A percentile compares a stretch with the other conserved stretches of the same genome.
Evolutionary conservation across 2,888 invertebrate species (phyloP).

Genomic region (Leucophenga maculata): DNA sequence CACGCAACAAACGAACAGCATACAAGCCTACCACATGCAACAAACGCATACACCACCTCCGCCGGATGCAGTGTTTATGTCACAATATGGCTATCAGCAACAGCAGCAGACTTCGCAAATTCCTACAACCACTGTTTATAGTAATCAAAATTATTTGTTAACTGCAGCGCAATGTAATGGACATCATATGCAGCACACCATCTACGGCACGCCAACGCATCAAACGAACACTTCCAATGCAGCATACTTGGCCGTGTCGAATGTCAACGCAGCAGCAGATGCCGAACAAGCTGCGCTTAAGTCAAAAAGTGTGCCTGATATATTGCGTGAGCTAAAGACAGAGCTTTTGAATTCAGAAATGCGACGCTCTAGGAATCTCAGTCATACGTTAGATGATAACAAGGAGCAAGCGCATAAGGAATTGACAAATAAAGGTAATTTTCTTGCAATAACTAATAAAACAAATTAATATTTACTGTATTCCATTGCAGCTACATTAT

Average conservation of each 20-base stretch:
- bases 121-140: constrained; percentile 25
- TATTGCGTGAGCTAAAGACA: constrained; percentile 82
- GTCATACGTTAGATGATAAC: constrained; percentile 72
- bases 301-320: constrained; percentile 82
- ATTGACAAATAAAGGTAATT: constrained; percentile 10
- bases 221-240: constrained; percentile 2
- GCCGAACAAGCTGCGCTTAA: constrained; percentile 54
- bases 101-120: constrained; percentile 37
- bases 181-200: constrained; percentile 30
- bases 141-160: constrained; percentile 72
- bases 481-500: not conserved
- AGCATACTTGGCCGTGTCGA: constrained; percentile 15
- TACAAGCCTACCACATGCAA: constrained; percentile 40
- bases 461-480: not conserved
- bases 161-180: constrained; percentile 42
- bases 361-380: constrained; percentile 74
- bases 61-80: not conserved
- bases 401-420: not conserved
- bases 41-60: not conserved
- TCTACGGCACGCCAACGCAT: constrained; percentile 44
- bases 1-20: constrained; percentile 12
- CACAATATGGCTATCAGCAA: constrained; percentile 42
- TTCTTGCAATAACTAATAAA: not conserved
- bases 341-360: constrained; percentile 75
- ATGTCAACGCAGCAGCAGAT: constrained; percentile 37